Conservation (phyloP, 2,888 invertebrate genomes). For the Orchestes rusci region DNA sequence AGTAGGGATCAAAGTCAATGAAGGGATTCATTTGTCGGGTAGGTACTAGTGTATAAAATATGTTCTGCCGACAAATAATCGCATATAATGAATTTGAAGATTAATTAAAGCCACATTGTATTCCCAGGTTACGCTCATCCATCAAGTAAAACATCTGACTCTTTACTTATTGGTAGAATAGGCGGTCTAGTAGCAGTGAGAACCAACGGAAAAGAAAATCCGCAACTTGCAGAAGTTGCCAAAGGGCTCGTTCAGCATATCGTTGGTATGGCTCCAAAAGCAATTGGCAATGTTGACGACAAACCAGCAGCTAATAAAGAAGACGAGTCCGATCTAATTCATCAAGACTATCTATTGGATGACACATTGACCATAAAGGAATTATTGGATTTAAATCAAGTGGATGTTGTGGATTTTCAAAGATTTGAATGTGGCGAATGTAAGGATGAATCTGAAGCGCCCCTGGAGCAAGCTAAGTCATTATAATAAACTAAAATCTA, state of each 20-base stretch:
- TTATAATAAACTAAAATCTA: no score
- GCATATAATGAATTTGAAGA: no score
- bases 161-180: constrained; percentile 69
- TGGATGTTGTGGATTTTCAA: constrained; percentile 70
- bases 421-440: constrained; percentile 83
- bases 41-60: neutral
- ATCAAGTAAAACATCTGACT: constrained; percentile 46
- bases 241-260: constrained; percentile 86
- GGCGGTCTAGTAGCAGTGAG: constrained; percentile 74
- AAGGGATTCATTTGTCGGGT: constrained; percentile 17
- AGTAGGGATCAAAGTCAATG: constrained; percentile 58
- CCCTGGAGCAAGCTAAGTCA: neutral
- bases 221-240: constrained; percentile 47
- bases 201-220: constrained; percentile 37
- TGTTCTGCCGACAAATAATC: no score
- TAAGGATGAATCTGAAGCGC: neutral
- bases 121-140: constrained; percentile 77
- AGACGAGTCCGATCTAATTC: constrained; percentile 72
- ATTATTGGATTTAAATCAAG: constrained; percentile 57
- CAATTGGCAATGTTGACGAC: constrained; percentile 59
- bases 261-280: constrained; percentile 78
- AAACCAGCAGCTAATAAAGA: constrained; percentile 58
- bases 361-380: constrained; percentile 66
- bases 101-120: no score
- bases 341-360: constrained; percentile 83